Evolutionary conservation across 2,797 vertebrate genomes (phyloP).

Genomic region (Acanthurus tractus): DNA sequence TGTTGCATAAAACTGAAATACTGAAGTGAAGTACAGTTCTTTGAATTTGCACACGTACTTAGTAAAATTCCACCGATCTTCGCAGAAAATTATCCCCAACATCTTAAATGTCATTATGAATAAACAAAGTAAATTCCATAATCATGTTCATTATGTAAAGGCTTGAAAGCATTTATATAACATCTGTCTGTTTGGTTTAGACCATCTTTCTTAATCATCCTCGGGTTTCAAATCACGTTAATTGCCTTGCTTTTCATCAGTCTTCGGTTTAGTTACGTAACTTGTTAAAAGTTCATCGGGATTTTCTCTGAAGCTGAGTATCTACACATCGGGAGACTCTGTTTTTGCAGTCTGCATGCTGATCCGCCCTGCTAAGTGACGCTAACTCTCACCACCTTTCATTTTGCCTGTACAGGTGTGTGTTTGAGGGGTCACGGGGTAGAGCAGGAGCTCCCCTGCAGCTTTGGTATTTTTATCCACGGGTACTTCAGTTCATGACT

Average conservation of each 20-base stretch:
- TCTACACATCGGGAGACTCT: background rate
- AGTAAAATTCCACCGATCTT: too few relatives aligned
- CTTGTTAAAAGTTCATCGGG: background rate
- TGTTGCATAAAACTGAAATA: too few relatives aligned
- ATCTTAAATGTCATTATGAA: background rate
- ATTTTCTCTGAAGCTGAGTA: background rate
- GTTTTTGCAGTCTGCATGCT: background rate
- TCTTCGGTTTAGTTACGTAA: constrained; percentile 23
- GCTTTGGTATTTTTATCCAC: background rate
- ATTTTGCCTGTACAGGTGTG: background rate
- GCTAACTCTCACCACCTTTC: background rate
- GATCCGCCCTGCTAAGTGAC: background rate
- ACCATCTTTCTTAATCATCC: background rate
- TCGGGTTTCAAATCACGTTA: background rate
- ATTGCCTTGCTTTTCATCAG: constrained; percentile 8
- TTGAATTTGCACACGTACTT: background rate
- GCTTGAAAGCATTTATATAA: background rate
- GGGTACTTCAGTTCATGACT: constrained; percentile 25
- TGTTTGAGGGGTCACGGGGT: constrained; percentile 26
- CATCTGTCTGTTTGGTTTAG: background rate
- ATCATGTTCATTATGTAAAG: background rate
- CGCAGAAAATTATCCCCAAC: background rate
- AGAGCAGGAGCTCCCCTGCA: constrained; percentile 18
- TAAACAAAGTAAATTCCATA: background rate
- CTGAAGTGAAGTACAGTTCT: too few relatives aligned